phyloP scores from a whole-genome alignment of 2,113 vertebrate species.

The Etheostoma spectabile region DNA sequence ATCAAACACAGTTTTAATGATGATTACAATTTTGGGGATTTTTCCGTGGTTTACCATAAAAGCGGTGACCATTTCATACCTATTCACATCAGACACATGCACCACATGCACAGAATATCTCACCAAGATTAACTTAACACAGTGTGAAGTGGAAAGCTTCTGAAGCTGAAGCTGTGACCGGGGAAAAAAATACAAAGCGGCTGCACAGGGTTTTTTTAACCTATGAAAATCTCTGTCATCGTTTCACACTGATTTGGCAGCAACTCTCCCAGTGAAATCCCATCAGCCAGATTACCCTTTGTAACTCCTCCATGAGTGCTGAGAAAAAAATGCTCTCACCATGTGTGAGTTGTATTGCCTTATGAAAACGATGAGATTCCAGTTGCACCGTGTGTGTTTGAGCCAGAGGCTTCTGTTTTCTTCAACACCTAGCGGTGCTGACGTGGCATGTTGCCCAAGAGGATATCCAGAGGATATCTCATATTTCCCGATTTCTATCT shows the following conservation, averaged over 20 bases:
- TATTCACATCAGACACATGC: slow-evolving; percentile 14
- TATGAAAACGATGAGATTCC: slow-evolving; percentile 19
- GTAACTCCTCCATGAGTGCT: slow-evolving; percentile 14
- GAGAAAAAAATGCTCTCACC: slow-evolving; percentile 41
- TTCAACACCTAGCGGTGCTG: background rate
- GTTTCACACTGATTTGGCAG: slow-evolving; percentile 47
- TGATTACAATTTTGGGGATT: too few relatives aligned
- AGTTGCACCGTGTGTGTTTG: slow-evolving; percentile 6
- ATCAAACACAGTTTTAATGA: too few relatives aligned
- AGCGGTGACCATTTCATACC: too few relatives aligned
- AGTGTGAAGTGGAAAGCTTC: slow-evolving; percentile 14
- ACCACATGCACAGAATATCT: background rate
- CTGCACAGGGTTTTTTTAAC: slow-evolving; percentile 11
- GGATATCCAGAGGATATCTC: background rate
- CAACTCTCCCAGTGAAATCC: slow-evolving; percentile 30
- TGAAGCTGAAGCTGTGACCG: slow-evolving; percentile 19
- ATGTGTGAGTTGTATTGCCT: slow-evolving; percentile 22
- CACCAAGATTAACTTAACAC: background rate
- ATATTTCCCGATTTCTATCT: background rate
- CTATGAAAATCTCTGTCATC: slow-evolving; percentile 51
- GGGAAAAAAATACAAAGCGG: slow-evolving; percentile 21
- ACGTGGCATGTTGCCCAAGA: background rate
- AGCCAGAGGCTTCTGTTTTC: slow-evolving; percentile 4
- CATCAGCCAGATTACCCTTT: slow-evolving; percentile 27
- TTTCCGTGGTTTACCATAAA: too few relatives aligned